phyloP scores from a whole-genome alignment of 2,113 vertebrate genomes.

The Eptatretus burgeri region DNA sequence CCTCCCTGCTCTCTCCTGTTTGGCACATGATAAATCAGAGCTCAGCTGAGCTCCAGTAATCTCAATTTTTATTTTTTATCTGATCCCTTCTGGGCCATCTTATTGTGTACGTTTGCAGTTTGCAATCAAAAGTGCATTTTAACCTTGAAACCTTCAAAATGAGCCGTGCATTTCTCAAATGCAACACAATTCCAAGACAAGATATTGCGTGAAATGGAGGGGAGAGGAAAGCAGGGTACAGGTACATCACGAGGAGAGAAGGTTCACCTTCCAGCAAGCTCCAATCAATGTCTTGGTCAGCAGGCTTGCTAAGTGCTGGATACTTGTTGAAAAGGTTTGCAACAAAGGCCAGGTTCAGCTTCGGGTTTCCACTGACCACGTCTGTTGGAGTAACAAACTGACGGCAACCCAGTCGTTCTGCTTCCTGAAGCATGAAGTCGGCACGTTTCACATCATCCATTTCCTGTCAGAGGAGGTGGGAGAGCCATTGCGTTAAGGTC shows the following conservation, averaged over 20 bases:
- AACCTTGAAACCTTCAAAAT: too few relatives aligned
- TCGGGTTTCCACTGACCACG: slow-evolving; percentile 63
- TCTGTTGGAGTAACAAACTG: slow-evolving; percentile 74
- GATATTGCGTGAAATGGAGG: too few relatives aligned
- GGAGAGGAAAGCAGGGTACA: too few relatives aligned
- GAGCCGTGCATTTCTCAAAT: too few relatives aligned
- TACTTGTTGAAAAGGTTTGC: slow-evolving; percentile 80
- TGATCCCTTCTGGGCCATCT: too few relatives aligned
- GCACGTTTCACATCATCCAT: slow-evolving; percentile 36
- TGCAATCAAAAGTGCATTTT: too few relatives aligned
- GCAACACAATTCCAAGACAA: too few relatives aligned
- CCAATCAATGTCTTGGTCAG: slow-evolving; percentile 23
- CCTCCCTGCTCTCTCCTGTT: slow-evolving; percentile 54
- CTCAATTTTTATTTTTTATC: too few relatives aligned
- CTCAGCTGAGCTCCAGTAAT: too few relatives aligned
- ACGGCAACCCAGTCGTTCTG: slow-evolving; percentile 55
- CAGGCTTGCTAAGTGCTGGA: slow-evolving; percentile 26
- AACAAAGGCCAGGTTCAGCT: slow-evolving; percentile 78
- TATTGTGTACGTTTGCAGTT: too few relatives aligned
- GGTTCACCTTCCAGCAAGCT: slow-evolving; percentile 39
- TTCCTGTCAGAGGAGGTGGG: slow-evolving; percentile 24
- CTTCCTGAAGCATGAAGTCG: slow-evolving; percentile 57
- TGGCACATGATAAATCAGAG: too few relatives aligned
- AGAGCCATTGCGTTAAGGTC: not conserved
- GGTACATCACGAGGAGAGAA: slow-evolving; percentile 7